These are phyloP conservation scores for Heterotilapia buettikoferi DNA, from an alignment of 2,113 vertebrate species.

Conservation along the genomic window DNA sequence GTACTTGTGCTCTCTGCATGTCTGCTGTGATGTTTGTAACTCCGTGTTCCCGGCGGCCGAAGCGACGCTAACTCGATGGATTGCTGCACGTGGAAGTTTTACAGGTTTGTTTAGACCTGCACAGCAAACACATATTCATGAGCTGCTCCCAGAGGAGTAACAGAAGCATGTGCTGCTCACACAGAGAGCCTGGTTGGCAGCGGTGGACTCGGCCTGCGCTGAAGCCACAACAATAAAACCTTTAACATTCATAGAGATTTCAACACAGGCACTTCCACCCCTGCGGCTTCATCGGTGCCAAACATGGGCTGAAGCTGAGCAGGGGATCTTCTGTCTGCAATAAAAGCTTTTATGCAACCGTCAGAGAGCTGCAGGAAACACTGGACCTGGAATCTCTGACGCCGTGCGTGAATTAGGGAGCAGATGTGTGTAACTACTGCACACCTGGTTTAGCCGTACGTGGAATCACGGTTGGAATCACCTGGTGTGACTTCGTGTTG, in stretches of 20 bases:
- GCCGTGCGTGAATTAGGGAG: background rate
- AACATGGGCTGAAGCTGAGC: background rate
- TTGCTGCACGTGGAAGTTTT: background rate
- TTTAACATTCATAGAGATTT: background rate
- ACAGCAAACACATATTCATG: background rate
- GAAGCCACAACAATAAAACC: background rate
- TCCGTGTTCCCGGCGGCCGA: background rate
- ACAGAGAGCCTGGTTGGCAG: background rate
- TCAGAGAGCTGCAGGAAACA: background rate
- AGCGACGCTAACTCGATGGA: background rate
- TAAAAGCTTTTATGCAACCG: background rate
- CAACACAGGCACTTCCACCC: background rate
- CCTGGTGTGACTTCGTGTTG: background rate
- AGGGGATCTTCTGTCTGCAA: background rate
- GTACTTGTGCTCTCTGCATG: background rate
- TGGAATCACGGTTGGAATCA: background rate
- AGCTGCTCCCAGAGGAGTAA: background rate
- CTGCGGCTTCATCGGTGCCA: background rate
- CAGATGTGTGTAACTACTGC: background rate
- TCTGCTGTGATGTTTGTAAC: background rate
- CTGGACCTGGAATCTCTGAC: background rate
- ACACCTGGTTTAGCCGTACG: background rate
- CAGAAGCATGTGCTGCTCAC: background rate
- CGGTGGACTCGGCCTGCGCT: background rate
- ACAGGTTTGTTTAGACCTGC: background rate